Conservation (phyloP, 1,140 invertebrate genomes). For the Euura lappo region DNA sequence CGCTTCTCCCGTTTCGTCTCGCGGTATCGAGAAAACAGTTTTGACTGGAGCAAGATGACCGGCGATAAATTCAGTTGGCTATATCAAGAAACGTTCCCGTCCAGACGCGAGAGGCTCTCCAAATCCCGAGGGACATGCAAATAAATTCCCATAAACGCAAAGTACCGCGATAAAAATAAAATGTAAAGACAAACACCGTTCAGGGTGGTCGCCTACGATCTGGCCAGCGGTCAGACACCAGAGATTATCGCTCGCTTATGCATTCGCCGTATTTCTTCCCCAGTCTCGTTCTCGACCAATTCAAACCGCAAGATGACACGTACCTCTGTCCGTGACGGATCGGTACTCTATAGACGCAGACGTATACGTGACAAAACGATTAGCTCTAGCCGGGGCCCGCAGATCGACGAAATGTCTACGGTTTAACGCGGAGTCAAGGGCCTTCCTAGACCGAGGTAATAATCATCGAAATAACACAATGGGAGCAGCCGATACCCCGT, state of each 20-base stretch:
- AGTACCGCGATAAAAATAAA: conserved; percentile 1
- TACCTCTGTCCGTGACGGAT: too few species aligned
- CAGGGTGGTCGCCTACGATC: not conserved
- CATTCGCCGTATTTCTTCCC: too few species aligned
- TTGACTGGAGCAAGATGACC: not conserved
- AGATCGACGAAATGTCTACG: not conserved
- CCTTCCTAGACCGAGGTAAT: not conserved
- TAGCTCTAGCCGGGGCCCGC: too few species aligned
- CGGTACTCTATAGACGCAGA: too few species aligned
- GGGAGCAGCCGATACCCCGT: not conserved
- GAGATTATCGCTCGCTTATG: too few species aligned
- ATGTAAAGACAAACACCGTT: not conserved
- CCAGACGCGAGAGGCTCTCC: not conserved
- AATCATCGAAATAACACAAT: not conserved
- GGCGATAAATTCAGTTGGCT: conserved; percentile 4
- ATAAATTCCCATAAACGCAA: conserved; percentile 5
- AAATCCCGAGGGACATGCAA: not conserved
- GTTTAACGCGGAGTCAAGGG: not conserved
- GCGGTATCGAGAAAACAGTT: too few species aligned
- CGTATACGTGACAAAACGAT: too few species aligned
- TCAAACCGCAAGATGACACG: too few species aligned
- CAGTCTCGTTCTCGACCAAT: too few species aligned
- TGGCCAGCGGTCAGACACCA: too few species aligned
- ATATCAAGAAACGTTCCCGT: not conserved
- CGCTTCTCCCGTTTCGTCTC: too few species aligned